Evolutionary conservation across 2,797 vertebrate genomes (phyloP).

Genomic region (Parotocinclus haroldoi): DNA sequence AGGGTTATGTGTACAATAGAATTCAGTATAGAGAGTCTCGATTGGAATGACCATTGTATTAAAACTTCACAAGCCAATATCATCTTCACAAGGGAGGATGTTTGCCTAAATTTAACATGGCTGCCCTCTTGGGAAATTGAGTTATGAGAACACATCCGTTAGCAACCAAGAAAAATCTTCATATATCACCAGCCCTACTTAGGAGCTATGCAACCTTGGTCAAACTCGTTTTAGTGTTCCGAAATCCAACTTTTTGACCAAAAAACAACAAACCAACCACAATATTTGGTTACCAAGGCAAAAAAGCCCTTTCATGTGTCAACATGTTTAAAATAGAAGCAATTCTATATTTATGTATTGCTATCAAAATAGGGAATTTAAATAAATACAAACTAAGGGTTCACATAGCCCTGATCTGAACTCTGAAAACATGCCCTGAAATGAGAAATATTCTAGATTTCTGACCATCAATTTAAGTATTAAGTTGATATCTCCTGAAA

Average conservation of each 20-base stretch:
- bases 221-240: constrained; percentile 37
- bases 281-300: constrained; percentile 51
- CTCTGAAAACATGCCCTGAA: too few relatives aligned
- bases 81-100: constrained; percentile 13
- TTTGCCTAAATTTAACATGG: constrained; percentile 19
- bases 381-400: constrained; percentile 61
- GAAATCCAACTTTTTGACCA: constrained; percentile 55
- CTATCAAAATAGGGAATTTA: constrained; percentile 58
- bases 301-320: constrained; percentile 33
- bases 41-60: constrained; percentile 5
- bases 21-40: not conserved
- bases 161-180: constrained; percentile 50
- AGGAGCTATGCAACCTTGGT: constrained; percentile 43
- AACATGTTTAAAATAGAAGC: constrained; percentile 30
- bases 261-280: constrained; percentile 58
- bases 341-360: constrained; percentile 56
- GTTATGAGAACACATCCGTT: constrained; percentile 20
- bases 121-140: constrained; percentile 15
- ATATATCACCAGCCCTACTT: constrained; percentile 37
- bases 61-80: constrained; percentile 20
- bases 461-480: constrained; percentile 53
- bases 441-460: constrained; percentile 47
- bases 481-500: constrained; percentile 43
- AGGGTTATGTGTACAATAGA: not conserved
- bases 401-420: constrained; percentile 57